phyloP scores from a whole-genome alignment of 2,113 vertebrate species.

The Psophia crepitans region DNA sequence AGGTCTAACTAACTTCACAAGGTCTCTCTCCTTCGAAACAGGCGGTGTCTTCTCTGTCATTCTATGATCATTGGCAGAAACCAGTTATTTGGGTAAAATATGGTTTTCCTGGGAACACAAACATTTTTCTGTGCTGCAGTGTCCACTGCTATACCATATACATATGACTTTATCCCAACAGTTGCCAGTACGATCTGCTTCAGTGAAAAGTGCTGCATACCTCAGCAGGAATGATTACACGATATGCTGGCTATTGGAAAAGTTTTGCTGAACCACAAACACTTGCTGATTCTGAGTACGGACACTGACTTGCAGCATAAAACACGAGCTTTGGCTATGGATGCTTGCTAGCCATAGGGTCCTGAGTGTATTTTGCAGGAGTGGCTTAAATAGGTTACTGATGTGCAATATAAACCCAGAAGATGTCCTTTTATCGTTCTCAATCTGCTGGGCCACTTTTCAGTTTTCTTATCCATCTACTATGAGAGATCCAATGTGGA shows the following conservation, averaged over 20 bases:
- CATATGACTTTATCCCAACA: background rate
- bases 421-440: background rate
- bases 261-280: background rate
- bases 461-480: background rate
- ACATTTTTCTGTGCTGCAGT: background rate
- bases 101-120: background rate
- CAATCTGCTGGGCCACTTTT: background rate
- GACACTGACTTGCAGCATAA: background rate
- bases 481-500: background rate
- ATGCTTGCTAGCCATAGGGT: background rate
- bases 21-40: background rate
- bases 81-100: background rate
- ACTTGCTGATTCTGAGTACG: background rate
- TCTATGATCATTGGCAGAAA: background rate
- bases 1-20: background rate
- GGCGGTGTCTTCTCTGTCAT: background rate
- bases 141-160: background rate
- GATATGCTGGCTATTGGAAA: background rate
- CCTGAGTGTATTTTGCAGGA: background rate
- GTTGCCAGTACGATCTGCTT: background rate
- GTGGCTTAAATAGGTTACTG: background rate
- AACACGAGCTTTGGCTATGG: background rate
- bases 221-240: background rate
- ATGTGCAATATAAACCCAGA: background rate
- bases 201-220: background rate